A percentile compares a stretch with the other conserved stretches of the same genome.
Conservation (phyloP, 2,888 invertebrate species). For the Meghimatium bilineatum region DNA sequence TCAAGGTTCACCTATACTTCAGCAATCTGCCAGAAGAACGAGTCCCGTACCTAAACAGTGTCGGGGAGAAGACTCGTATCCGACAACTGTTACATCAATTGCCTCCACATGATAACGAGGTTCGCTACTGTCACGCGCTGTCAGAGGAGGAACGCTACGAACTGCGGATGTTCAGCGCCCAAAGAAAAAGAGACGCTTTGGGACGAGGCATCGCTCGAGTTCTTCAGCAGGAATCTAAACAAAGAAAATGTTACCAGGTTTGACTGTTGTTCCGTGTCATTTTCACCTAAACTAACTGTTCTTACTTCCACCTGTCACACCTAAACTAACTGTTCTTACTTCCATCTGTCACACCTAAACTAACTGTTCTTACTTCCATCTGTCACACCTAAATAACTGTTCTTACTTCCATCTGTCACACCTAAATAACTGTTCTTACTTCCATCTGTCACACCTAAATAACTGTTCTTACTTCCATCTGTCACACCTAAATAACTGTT, state of each 20-base stretch:
- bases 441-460: no score
- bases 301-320: no score
- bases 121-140: conserved; percentile 95
- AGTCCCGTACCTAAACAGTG: conserved; percentile 97
- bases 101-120: conserved; percentile 97
- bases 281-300: no score
- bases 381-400: no score
- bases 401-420: no score
- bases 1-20: conserved; percentile 97
- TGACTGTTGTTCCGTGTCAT: background rate
- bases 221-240: conserved; percentile 80
- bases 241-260: conserved; percentile 86
- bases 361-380: no score
- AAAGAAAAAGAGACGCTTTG: conserved; percentile 94
- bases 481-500: no score
- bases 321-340: no score
- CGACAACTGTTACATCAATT: conserved; percentile 95
- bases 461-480: no score
- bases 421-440: no score
- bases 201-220: conserved; percentile 94
- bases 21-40: conserved; percentile 96
- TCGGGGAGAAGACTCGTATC: conserved; percentile 87
- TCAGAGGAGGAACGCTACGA: conserved; percentile 96
- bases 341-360: no score
- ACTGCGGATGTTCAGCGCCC: conserved; percentile 92